Evolutionary conservation across 2,113 vertebrate genomes (phyloP), one percentile per base, ranked within the genome.

Genomic region (Hymenochirus boettgeri): DNA sequence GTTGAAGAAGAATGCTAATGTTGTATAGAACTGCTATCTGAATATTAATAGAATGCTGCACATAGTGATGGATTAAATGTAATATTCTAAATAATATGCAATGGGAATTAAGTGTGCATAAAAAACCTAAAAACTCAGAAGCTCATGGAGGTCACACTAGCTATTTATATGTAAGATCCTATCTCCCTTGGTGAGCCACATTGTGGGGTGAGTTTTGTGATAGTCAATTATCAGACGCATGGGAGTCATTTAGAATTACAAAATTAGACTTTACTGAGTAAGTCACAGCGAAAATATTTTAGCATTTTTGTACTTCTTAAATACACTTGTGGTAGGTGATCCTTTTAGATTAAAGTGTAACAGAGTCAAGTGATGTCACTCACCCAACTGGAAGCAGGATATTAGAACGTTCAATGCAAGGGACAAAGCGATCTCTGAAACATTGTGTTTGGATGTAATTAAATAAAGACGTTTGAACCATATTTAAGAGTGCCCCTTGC

Each of bases 11-110:
- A 66, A 58, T 39, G 55, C 27, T 66, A 58, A 66, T 66, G 51
- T 57, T 21, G 46, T 22, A 58, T 19, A 29, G 31, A 23, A 66
- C 50, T 39, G 17, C 64, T 66, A 27, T 15, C n/a, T 66, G 64
- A 66, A 66, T 51, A 57, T 52, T 59, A 66, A 59, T 66, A 57
- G 54, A 24, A 57, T 50, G 26, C 33, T 52, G 46, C 56, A 42
- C 45, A 66, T 59, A 66, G 59, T 66, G 55, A 66, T 51, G 64
- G 64, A 59, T 66, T 66, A 66, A 59, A 52, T 66, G 50, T 66
- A 66, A 66, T 59, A 55, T 51, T 59, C 46, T 29, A 66, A 66
- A 66, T 66, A 58, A 52, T 66, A 50, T 51, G 56, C 29, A 37
- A 24, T 51, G 56, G 45, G 33, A 66, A 66, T 59, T 66, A n/a